Evolutionary conservation across 2,113 vertebrate species (phyloP), one percentile per base, ranked within the genome.

Genomic region (Neogobius melanostomus): DNA sequence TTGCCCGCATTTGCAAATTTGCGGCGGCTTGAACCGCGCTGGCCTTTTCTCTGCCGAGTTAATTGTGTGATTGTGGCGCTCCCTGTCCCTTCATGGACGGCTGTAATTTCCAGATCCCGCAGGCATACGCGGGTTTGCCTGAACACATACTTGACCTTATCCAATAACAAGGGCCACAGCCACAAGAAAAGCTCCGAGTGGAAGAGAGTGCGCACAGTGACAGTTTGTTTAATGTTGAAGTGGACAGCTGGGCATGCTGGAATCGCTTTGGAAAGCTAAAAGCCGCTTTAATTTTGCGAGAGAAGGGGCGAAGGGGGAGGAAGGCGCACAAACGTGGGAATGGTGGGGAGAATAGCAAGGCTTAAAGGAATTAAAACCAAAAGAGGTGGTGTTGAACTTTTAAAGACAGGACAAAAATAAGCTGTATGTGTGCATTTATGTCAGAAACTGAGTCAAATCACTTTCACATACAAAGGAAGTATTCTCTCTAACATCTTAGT

Each of bases 111-210:
- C 74, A 2, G 65, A 85, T 87, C 81, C 69, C 71, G 11, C 10
- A 49, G 11, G 76, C 82, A 80, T 86, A 80, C 81, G 84, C 75
- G 84, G 72, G 72, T 68, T 73, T 74, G 80, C 69, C 47, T 36
- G 72, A 72, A 70, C 80, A 72, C 82, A 86, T 46, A 86, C 87
- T 88, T 87, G 88, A 90, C 88, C 85, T 89, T 89, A 87, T 86
- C 72, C 77, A 80, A 84, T 84, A 82, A 81, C 60, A 63, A 12
- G 56, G 63, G 60, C 72, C 64, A 72, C 49, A 65, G 54, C 21
- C 64, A 64, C 68, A 21, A 80, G 74, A 63, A 62, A 77, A 52
- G 28, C 17, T 66, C 60, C 43, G 63, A 66, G 70, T 56, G 65
- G 51, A 74, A 62, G 67, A 11, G 59, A 28, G 66, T 49, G 74